A percentile compares a stretch with the other conserved stretches of the same genome.
Evolutionary conservation across 2,888 invertebrate genomes (phyloP).

Genomic region (Hermaeophaga mercurialis): DNA sequence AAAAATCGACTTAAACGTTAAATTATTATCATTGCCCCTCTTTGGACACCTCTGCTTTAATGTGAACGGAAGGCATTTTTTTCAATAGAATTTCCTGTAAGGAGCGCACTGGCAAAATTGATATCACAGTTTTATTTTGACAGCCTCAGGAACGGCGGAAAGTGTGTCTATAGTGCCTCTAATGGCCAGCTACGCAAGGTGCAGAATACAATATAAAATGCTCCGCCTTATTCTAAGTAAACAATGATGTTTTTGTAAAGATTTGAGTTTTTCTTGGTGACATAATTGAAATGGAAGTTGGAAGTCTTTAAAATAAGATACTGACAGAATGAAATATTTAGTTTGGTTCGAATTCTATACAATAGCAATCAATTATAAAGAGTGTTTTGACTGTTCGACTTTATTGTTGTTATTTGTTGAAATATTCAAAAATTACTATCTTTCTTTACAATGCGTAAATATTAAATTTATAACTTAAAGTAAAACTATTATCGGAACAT

Average conservation of each 20-base stretch:
- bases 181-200: slow-evolving; percentile 18
- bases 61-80: slow-evolving; percentile 16
- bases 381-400: too few relatives aligned
- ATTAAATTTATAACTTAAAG: too few relatives aligned
- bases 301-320: background rate
- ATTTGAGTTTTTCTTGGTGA: slow-evolving; percentile 3
- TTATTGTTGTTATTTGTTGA: too few relatives aligned
- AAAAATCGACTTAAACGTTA: too few relatives aligned
- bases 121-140: slow-evolving; percentile 25
- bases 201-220: slow-evolving; percentile 19
- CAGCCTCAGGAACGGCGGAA: slow-evolving; percentile 17
- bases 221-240: background rate
- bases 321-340: too few relatives aligned
- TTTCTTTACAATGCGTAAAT: too few relatives aligned
- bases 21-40: too few relatives aligned
- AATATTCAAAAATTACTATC: too few relatives aligned
- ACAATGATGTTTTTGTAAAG: slow-evolving; percentile 7
- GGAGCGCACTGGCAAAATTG: slow-evolving; percentile 15
- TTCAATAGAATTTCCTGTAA: slow-evolving; percentile 9
- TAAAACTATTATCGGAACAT: too few relatives aligned
- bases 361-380: too few relatives aligned
- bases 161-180: slow-evolving; percentile 22
- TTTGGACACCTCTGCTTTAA: too few relatives aligned
- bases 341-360: too few relatives aligned
- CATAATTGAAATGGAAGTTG: slow-evolving; percentile 5